phyloP scores from a whole-genome alignment of 1,140 invertebrate species.

The Lerema accius region DNA sequence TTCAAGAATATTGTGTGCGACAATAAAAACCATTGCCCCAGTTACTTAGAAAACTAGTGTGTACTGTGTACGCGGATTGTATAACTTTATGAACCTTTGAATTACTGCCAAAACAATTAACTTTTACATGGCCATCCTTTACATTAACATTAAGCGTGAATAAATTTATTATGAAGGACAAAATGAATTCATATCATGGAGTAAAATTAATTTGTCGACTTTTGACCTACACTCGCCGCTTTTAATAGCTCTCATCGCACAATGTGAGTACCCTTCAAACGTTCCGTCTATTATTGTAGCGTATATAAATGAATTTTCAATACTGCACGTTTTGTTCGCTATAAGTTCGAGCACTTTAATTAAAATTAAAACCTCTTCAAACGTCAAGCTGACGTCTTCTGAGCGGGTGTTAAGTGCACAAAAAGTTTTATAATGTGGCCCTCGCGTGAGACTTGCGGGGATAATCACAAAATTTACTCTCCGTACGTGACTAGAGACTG shows the following conservation, averaged over 20 bases:
- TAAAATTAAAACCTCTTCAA: slow-evolving; percentile 47
- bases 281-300: slow-evolving; percentile 37
- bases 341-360: slow-evolving; percentile 45
- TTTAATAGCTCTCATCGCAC: slow-evolving; percentile 26
- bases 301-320: slow-evolving; percentile 54
- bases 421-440: slow-evolving; percentile 39
- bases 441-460: slow-evolving; percentile 24
- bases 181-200: slow-evolving; percentile 12
- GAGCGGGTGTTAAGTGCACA: slow-evolving; percentile 46
- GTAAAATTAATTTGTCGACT: slow-evolving; percentile 27
- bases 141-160: neutral
- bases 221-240: slow-evolving; percentile 24
- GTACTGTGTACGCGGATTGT: neutral
- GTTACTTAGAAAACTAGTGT: neutral
- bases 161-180: slow-evolving; percentile 1
- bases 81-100: slow-evolving; percentile 3
- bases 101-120: neutral
- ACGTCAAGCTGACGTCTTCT: slow-evolving; percentile 39
- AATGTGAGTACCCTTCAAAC: slow-evolving; percentile 35
- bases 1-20: slow-evolving; percentile 17
- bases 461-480: slow-evolving; percentile 39
- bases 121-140: slow-evolving; percentile 4
- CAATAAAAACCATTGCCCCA: slow-evolving; percentile 22
- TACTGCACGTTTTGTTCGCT: slow-evolving; percentile 41
- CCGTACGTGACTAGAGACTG: slow-evolving; percentile 43